These are phyloP conservation scores for Phalanger gymnotis DNA, from an alignment of 2,797 vertebrate genomes.

Conservation along the genomic window DNA sequence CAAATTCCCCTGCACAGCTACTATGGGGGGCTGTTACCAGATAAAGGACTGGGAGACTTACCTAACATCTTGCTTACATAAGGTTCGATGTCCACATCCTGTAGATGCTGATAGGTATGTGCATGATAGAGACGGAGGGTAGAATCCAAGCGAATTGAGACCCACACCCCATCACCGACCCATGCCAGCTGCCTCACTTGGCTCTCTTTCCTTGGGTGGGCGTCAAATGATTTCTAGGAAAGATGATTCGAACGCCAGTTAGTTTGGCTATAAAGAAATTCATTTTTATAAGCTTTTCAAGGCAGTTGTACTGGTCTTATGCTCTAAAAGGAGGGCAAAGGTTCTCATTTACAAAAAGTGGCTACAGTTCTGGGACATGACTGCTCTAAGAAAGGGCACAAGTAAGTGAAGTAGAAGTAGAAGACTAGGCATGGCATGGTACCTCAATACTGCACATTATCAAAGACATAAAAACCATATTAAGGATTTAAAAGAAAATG, in stretches of 20 bases:
- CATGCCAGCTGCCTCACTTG: constrained; percentile 98
- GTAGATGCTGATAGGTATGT: constrained; percentile 96
- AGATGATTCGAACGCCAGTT: constrained; percentile 60
- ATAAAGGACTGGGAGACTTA: constrained; percentile 80
- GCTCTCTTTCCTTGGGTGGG: constrained; percentile 97
- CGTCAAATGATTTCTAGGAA: constrained; percentile 95
- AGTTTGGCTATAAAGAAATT: constrained; percentile 44
- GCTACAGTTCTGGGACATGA: constrained; percentile 11
- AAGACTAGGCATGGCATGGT: not conserved
- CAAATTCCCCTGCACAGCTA: not conserved
- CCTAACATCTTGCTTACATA: constrained; percentile 99
- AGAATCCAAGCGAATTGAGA: constrained; percentile 98
- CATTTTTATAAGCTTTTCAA: constrained; percentile 33
- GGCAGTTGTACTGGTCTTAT: constrained; percentile 8
- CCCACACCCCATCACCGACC: constrained; percentile 98
- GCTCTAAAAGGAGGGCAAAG: constrained; percentile 43
- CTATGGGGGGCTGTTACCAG: not conserved
- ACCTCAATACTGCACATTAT: not conserved
- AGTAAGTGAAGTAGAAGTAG: not conserved
- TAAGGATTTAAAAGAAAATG: not conserved
- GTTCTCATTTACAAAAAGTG: not conserved
- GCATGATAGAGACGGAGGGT: constrained; percentile 97
- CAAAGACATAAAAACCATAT: not conserved
- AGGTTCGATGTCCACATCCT: constrained; percentile 99
- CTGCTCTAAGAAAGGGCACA: not conserved